Evolutionary conservation across 2,888 invertebrate genomes (phyloP).

Genomic region (Rosalia funebris): DNA sequence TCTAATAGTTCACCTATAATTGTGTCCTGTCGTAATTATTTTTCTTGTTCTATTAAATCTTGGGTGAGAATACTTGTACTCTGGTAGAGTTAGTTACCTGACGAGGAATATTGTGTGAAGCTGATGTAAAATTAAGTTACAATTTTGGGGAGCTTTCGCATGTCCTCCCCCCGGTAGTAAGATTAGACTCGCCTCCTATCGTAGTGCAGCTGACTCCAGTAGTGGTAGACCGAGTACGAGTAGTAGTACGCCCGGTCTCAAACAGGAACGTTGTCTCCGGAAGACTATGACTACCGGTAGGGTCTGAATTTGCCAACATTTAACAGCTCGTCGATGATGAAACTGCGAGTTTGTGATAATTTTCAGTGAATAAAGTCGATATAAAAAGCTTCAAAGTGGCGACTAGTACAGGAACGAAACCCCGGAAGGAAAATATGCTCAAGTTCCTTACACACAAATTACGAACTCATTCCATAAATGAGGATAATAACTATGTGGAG

Average conservation of each 20-base stretch:
- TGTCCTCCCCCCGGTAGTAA: conserved; percentile 59
- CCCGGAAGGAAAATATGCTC: conserved; percentile 78
- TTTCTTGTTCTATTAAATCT: neutral
- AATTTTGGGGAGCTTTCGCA: conserved; percentile 2
- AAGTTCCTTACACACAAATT: conserved; percentile 87
- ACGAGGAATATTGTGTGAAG: neutral
- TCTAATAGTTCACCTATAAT: neutral
- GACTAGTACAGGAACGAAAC: conserved; percentile 60
- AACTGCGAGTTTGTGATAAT: conserved; percentile 40
- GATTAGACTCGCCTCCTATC: conserved; percentile 62
- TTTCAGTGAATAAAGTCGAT: conserved; percentile 31
- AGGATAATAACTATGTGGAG: conserved; percentile 76
- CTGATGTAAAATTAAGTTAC: neutral
- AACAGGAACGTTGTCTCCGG: conserved; percentile 43
- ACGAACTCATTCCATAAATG: conserved; percentile 86
- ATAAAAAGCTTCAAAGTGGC: conserved; percentile 56
- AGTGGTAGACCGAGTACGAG: conserved; percentile 57
- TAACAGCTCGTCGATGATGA: conserved; percentile 41
- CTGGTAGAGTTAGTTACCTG: neutral
- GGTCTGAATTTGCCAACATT: conserved; percentile 31
- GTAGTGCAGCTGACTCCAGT: conserved; percentile 66
- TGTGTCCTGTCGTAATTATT: neutral
- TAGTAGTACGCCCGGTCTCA: conserved; percentile 63
- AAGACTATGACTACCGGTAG: conserved; percentile 49
- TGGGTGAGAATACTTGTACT: neutral